Conservation (phyloP, 2,113 vertebrate genomes). For the Pipa parva region DNA sequence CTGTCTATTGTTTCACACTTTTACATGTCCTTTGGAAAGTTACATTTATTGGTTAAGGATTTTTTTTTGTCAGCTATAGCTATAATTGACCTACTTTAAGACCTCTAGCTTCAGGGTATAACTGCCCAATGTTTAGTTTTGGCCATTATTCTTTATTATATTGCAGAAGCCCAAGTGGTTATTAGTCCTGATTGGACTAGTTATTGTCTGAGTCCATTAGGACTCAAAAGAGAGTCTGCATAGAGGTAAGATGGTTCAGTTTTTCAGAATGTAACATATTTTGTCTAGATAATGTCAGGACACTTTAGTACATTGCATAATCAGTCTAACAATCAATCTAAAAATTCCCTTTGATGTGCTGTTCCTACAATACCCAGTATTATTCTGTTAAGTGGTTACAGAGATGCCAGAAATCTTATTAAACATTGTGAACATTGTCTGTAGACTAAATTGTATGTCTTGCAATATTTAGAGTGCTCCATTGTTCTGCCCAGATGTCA, state of each 20-base stretch:
- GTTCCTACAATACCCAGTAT: background rate
- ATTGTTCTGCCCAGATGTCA: slow-evolving; percentile 17
- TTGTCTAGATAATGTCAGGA: too few relatives aligned
- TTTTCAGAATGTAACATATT: background rate
- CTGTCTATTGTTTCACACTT: too few relatives aligned
- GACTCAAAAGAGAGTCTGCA: background rate
- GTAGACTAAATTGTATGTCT: background rate
- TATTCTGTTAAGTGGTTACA: slow-evolving; percentile 5
- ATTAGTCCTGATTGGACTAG: background rate
- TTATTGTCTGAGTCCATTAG: slow-evolving; percentile 2
- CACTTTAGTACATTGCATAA: too few relatives aligned
- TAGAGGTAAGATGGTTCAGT: background rate
- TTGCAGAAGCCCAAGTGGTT: background rate
- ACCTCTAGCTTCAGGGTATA: too few relatives aligned
- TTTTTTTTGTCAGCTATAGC: too few relatives aligned
- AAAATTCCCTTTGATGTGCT: background rate
- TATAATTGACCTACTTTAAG: too few relatives aligned
- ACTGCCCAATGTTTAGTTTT: too few relatives aligned
- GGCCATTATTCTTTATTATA: too few relatives aligned
- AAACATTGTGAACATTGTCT: background rate
- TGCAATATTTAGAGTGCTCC: background rate
- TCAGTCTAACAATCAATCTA: too few relatives aligned
- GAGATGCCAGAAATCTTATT: slow-evolving; percentile 5
- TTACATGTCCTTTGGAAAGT: too few relatives aligned
- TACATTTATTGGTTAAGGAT: too few relatives aligned